A percentile compares a stretch with the other conserved stretches of the same genome.
Evolutionary conservation across 2,797 vertebrate species (phyloP).

Genomic region (Alcedo quadribrachys): DNA sequence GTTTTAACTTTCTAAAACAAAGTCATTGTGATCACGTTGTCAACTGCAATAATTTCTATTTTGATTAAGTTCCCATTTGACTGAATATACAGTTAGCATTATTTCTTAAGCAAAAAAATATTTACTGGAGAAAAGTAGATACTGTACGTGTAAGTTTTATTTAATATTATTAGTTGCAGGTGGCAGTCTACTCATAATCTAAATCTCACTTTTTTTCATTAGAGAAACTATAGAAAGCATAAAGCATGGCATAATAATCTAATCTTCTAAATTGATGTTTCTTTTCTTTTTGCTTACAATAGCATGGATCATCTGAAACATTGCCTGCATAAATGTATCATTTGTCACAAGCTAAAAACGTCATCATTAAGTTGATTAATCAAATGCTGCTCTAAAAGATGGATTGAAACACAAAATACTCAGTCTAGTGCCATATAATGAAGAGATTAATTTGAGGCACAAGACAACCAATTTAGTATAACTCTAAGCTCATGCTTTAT

Average conservation of each 20-base stretch:
- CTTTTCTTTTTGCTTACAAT: constrained; percentile 72
- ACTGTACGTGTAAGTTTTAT: constrained; percentile 1
- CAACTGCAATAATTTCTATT: not conserved
- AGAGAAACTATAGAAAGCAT: constrained; percentile 36
- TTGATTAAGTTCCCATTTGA: not conserved
- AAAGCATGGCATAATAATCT: constrained; percentile 58
- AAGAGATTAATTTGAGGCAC: constrained; percentile 85
- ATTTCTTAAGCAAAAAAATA: constrained; percentile 45
- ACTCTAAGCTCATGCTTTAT: constrained; percentile 76
- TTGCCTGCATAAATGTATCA: constrained; percentile 70
- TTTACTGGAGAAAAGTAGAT: not conserved
- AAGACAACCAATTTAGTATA: constrained; percentile 84
- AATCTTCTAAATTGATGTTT: constrained; percentile 73
- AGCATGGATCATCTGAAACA: constrained; percentile 76
- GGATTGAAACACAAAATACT: constrained; percentile 81
- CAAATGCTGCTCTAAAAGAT: constrained; percentile 80
- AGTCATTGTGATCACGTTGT: not conserved
- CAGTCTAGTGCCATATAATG: constrained; percentile 80
- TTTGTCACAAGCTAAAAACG: constrained; percentile 79
- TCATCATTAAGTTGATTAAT: constrained; percentile 83
- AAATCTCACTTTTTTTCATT: constrained; percentile 42
- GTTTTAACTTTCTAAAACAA: not conserved
- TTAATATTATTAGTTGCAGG: constrained; percentile 34
- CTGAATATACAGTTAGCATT: not conserved
- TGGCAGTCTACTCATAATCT: constrained; percentile 16